Evolutionary conservation across 2,797 vertebrate genomes (phyloP).

Genomic region (Enteromius mattozi): DNA sequence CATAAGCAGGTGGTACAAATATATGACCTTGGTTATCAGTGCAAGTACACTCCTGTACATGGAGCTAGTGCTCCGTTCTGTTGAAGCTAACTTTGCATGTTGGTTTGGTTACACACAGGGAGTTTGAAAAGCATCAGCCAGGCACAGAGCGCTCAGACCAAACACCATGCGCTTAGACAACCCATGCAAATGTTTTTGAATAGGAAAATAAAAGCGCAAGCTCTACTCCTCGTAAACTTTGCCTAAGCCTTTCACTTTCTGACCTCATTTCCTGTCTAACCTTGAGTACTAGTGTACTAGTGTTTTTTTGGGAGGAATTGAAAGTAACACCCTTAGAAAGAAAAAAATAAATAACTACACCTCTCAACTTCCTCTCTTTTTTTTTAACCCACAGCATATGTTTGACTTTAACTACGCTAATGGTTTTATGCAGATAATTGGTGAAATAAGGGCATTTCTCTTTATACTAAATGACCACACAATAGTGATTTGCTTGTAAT

Average conservation of each 20-base stretch:
- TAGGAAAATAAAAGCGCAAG: conserved; percentile 73
- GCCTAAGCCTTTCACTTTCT: conserved; percentile 26
- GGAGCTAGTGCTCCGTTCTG: conserved; percentile 18
- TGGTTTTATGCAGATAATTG: conserved; percentile 23
- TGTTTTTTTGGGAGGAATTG: not conserved
- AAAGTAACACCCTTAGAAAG: not conserved
- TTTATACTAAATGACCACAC: conserved; percentile 43
- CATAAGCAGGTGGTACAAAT: conserved; percentile 32
- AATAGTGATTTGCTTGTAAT: conserved; percentile 76
- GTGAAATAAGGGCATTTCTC: conserved; percentile 29
- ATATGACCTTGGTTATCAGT: conserved; percentile 35
- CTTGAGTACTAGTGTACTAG: not conserved
- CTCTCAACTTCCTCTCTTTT: not conserved
- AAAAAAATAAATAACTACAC: not conserved
- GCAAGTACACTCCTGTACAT: not conserved
- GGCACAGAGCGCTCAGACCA: conserved; percentile 51
- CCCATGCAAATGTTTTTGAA: conserved; percentile 81
- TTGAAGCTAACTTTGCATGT: conserved; percentile 72
- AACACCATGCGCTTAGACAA: conserved; percentile 51
- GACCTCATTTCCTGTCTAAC: conserved; percentile 6
- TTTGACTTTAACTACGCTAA: not conserved
- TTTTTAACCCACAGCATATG: not conserved
- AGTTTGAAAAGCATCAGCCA: conserved; percentile 60
- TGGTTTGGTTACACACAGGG: conserved; percentile 67
- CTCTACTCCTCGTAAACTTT: conserved; percentile 27